Evolutionary conservation across 2,888 invertebrate genomes (phyloP), one percentile per base, ranked within the genome.

Genomic region (Odontothrips loti): DNA sequence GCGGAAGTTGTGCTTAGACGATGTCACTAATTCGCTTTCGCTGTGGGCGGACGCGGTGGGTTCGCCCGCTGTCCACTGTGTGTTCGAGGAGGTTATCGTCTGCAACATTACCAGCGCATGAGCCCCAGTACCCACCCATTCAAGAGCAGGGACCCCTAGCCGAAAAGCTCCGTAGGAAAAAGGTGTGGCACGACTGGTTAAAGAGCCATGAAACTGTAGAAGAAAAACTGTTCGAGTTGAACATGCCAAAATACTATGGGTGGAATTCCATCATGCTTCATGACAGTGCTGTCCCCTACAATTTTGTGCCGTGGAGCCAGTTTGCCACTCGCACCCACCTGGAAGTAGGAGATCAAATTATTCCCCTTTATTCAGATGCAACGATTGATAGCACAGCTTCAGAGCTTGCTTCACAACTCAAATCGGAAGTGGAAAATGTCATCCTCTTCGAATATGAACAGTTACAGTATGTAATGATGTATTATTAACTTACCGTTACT

Each of bases 181-280:
- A 89, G 83, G 84, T 85, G 1, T 87, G 90, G 86, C 88, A 92
- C 84, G 89, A 92, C 23, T 89, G 91, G 85, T 90, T 96, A 20
- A 90, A 90, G 86, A 86, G 89, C 0, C 85, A 93, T 17, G 89
- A 91, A 82, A 95, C 95, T 0, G 90, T 95, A 0, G 96, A 96
- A 88, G 95, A 95, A 86, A 96, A 96, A 86, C 90, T 95, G 84
- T 91, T 95, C 80, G 94, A 93, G 84, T 85, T 96, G 43, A 96
- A 96, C 86, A 93, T 95, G 91, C 94, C 94, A 0, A 90, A 90
- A 80, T 95, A 93, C 86, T 96, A 94, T 86, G 96, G 96, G 1
- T 95, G 92, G 89, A 90, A 90, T 85, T 90, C 91, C 82, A 87
- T 92, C 1, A 87, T 91, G 85, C 86, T 95, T 6, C 86, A 88